phyloP scores from a whole-genome alignment of 2,113 vertebrate species.

The Lampris megalopsis region DNA sequence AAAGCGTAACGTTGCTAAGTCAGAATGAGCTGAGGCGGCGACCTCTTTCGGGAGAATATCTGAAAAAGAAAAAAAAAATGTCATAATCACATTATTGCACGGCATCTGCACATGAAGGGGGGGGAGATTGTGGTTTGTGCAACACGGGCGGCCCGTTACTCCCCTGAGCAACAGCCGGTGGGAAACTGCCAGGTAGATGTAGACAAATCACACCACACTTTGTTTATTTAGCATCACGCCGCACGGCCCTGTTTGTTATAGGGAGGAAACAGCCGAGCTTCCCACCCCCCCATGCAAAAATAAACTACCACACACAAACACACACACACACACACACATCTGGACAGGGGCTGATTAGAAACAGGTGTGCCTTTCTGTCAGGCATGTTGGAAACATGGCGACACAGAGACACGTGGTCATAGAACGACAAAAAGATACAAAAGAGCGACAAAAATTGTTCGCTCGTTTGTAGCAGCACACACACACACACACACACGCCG shows the following conservation, averaged over 20 bases:
- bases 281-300: conserved; percentile 19
- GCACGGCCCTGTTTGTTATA: conserved; percentile 38
- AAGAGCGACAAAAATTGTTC: too few relatives aligned
- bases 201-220: conserved; percentile 56
- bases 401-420: too few relatives aligned
- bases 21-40: too few relatives aligned
- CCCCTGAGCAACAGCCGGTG: conserved; percentile 23
- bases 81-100: too few relatives aligned
- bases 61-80: too few relatives aligned
- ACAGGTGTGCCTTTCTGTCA: conserved; percentile 40
- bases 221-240: conserved; percentile 63
- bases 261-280: conserved; percentile 24
- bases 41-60: too few relatives aligned
- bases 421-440: too few relatives aligned
- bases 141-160: conserved; percentile 39
- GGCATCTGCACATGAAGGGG: too few relatives aligned
- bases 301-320: neutral
- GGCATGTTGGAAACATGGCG: conserved; percentile 25
- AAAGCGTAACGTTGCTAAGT: too few relatives aligned
- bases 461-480: too few relatives aligned
- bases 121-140: too few relatives aligned
- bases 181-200: conserved; percentile 35
- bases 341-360: conserved; percentile 66
- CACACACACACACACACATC: neutral
- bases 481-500: too few relatives aligned